Percentiles rank a stretch among this genome's conserved stretches.
phyloP scores from a whole-genome alignment of 2,888 invertebrate genomes.

The Drosophila rubida region DNA sequence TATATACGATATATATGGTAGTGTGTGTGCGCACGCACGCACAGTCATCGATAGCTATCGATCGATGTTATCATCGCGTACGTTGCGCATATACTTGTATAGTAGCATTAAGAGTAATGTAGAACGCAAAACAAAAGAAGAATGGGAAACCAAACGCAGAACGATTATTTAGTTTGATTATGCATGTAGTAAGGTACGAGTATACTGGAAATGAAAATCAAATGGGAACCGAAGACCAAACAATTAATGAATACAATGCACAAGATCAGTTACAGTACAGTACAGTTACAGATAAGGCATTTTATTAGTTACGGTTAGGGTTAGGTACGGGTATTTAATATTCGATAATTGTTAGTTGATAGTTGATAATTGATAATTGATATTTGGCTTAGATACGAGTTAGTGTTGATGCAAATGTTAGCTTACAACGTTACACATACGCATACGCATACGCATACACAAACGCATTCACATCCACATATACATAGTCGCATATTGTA shows the following conservation, averaged over 20 bases:
- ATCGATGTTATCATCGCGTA: conserved; percentile 32
- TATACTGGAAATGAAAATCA: conserved; percentile 32
- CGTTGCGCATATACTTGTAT: conserved; percentile 36
- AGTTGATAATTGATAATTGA: conserved; percentile 24
- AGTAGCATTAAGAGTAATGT: conserved; percentile 23
- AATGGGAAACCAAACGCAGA: conserved; percentile 30
- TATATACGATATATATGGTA: conserved; percentile 24
- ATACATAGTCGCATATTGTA: neutral
- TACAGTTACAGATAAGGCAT: conserved; percentile 33
- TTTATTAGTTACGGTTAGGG: conserved; percentile 32
- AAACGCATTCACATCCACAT: conserved; percentile 41
- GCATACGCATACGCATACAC: conserved; percentile 12
- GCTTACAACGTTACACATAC: conserved; percentile 31
- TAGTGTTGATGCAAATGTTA: conserved; percentile 30
- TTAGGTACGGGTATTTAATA: conserved; percentile 13
- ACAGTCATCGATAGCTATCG: conserved; percentile 44
- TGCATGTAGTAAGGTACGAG: conserved; percentile 2
- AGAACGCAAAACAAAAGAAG: conserved; percentile 12
- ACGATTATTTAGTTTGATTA: neutral
- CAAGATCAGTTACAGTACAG: conserved; percentile 14
- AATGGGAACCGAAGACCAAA: conserved; percentile 27
- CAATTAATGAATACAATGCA: conserved; percentile 43
- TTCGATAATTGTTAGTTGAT: conserved; percentile 18
- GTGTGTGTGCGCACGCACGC: conserved; percentile 34
- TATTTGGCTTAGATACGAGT: conserved; percentile 19